Evolutionary conservation across 2,888 invertebrate species (phyloP), one percentile per base, ranked within the genome.

Genomic region (Drosophila setosimentum): DNA sequence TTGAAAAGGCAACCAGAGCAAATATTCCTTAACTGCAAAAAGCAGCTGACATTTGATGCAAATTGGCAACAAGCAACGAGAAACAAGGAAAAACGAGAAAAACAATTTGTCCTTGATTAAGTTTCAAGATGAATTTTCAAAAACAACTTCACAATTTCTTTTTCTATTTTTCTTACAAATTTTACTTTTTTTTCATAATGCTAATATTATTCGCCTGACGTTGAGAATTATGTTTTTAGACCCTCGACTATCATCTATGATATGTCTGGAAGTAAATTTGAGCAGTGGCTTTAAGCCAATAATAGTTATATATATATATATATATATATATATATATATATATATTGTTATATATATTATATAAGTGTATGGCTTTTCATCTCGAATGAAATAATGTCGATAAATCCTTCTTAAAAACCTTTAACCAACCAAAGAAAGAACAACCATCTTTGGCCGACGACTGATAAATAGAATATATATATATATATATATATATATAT

Each of bases 71-170:
- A 2, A 10, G n/a, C 40, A 40, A 21, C 21, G 7, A 16, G 16
- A 16, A 45, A 16, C 7, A 53, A 51, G 42, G 29, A 29, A 68
- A 74, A 80, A 66, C 60, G 74, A 67, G 55, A 80, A 76, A 77
- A 76, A 77, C 73, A 86, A 16, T 78, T 77, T 81, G 76, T 82
- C 81, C 81, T 89, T 86, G 83, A 88, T 83, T 86, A 89, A 78
- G 73, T 87, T 81, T 73, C 51, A 63, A 80, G 76, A 77, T 86
- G 7, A 18, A 2, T 35, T 18, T 18, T 35, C 35, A 35, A 7
- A 35, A 2, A 35, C 33, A 16, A 33, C 16, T 33, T 37, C 37
- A 37, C 18, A 18, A 8, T 8, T 18, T 0, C 6, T 2, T 18
- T 37, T 8, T 7, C 3, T 8, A 35, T 18, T 18, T 37, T 3